Evolutionary conservation across 2,797 vertebrate species (phyloP), one percentile per base, ranked within the genome.

Genomic region (Phoxinus dragarum): DNA sequence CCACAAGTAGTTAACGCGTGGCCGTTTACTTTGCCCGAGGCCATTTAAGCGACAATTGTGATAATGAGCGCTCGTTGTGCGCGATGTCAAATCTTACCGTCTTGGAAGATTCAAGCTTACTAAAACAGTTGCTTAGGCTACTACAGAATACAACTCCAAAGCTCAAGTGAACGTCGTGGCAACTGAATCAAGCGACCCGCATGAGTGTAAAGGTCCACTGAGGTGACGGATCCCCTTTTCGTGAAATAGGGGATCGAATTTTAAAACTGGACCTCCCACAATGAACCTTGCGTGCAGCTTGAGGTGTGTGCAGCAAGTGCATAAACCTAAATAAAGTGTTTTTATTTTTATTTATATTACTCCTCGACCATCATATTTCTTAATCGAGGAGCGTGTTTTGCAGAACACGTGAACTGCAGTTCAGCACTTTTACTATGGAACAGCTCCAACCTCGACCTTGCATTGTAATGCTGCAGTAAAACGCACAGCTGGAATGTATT

Each of bases 21-120:
- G 95, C 95, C 95, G 0, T 96, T 96, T 88, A 91, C 94, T 90
- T 92, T 96, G 34, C 95, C 95, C 4, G 95, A 96, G 92, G 95
- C 95, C 11, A 95, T 96, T 36, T 96, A 94, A 96, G 89, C 52
- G 59, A 74, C 38, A 88, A 19, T 56, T 69, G 73, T 74, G 52
- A 71, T 71, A 56, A 81, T 19, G 64, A 56, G 86, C 87, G 84
- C 89, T 90, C 82, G 80, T 79, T 86, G 88, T 85, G 87, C 86
- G 83, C 88, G 78, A 76, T 84, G 69, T 91, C 88, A 92, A 91
- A 93, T 95, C 93, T 94, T 94, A 93, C 94, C 94, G 94, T 95
- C 94, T 96, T 94, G 95, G 94, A 94, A 94, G 94, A 95, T 92
- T 89, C 81, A 85, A 82, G 80, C 85, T 87, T 87, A 82, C 61